Conservation (phyloP, 2,113 vertebrate species). For the Cettia cetti region DNA sequence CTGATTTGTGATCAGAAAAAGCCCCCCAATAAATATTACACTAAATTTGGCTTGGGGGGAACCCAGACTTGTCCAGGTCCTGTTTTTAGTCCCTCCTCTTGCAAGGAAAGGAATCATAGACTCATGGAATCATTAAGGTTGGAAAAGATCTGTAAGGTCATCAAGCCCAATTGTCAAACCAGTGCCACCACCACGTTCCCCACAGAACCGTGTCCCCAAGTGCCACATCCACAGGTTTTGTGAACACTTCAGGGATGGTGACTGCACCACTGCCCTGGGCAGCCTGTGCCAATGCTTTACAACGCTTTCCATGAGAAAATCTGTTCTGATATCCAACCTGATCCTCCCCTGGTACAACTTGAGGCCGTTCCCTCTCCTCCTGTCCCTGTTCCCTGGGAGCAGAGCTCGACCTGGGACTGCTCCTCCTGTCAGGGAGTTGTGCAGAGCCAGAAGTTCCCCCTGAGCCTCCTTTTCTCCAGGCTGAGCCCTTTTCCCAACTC, state of each 20-base stretch:
- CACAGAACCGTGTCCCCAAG: fast-evolving
- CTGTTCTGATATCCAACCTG: background rate
- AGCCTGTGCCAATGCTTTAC: background rate
- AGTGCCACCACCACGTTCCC: background rate
- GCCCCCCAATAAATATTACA: background rate
- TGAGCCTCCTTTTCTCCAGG: background rate
- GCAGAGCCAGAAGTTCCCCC: background rate
- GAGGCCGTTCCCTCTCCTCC: background rate
- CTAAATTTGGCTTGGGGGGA: background rate
- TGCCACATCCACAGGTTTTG: fast-evolving
- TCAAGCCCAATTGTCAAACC: fast-evolving
- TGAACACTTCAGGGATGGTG: background rate
- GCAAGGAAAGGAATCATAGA: background rate
- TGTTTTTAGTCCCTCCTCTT: background rate
- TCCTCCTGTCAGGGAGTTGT: background rate
- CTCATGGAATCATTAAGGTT: background rate
- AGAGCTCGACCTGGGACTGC: fast-evolving
- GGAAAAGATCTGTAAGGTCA: background rate
- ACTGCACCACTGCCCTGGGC: background rate
- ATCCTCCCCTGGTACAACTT: no score
- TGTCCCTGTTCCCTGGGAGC: background rate
- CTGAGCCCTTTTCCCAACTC: background rate
- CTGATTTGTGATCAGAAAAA: background rate
- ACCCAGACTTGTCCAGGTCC: background rate
- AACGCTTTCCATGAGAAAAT: background rate